A percentile compares a stretch with the other conserved stretches of the same genome.
phyloP scores from a whole-genome alignment of 2,797 vertebrate genomes.

The Semaprochilodus insignis region DNA sequence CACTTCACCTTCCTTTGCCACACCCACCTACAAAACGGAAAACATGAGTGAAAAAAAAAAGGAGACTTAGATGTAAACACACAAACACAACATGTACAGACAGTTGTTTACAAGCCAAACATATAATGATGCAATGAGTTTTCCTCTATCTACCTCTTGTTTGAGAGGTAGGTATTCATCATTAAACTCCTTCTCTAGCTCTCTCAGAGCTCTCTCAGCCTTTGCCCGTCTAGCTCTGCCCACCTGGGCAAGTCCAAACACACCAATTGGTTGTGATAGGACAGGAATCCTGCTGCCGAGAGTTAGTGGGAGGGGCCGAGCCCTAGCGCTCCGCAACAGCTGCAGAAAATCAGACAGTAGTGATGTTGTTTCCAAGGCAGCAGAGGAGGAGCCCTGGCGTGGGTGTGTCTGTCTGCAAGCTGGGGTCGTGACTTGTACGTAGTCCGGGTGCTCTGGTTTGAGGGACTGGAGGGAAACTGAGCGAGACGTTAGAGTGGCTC shows the following conservation, averaged over 20 bases:
- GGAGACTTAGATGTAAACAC: neutral
- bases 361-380: conserved; percentile 56
- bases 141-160: conserved; percentile 70
- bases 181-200: conserved; percentile 79
- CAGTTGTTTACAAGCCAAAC: neutral
- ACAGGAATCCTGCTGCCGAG: conserved; percentile 78
- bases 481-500: conserved; percentile 59
- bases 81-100: no score
- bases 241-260: neutral
- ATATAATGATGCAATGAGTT: neutral
- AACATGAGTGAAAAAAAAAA: conserved; percentile 1
- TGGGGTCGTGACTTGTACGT: conserved; percentile 38
- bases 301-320: conserved; percentile 61
- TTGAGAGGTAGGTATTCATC: conserved; percentile 76
- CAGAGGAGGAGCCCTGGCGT: conserved; percentile 19
- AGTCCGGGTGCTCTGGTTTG: conserved; percentile 58
- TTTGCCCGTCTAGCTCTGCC: conserved; percentile 43
- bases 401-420: conserved; percentile 44
- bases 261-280: conserved; percentile 54
- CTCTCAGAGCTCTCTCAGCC: conserved; percentile 70
- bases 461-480: conserved; percentile 74
- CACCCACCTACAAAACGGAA: conserved; percentile 60
- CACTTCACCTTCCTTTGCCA: conserved; percentile 69
- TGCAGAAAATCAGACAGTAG: conserved; percentile 76
- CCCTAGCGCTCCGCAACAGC: conserved; percentile 71